Base-by-base conservation (phyloP, 2,888 invertebrate genomes). In the Hylaea fasciaria region DNA sequence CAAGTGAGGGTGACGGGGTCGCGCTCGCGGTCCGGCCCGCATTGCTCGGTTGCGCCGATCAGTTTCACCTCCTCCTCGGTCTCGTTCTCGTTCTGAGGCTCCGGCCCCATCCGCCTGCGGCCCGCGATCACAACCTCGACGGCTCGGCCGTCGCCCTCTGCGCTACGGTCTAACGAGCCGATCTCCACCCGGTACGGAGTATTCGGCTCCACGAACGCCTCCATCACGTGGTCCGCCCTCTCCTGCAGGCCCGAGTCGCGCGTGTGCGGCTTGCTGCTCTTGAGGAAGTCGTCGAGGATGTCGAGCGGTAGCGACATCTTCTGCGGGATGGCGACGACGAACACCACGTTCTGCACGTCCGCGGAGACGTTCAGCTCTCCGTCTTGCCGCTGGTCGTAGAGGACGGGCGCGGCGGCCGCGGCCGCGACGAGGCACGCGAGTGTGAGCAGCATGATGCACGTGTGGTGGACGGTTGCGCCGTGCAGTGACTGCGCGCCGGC, bases 301-400 rank as follows among this genome's bases (percentile, higher is more conserved):
- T 76, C 78, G 17, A 74, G 48, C 1, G 83, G 64, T 9, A 71
- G 50, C 0, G 74, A 65, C 61, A 82, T 49, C 62, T 86, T 87
- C 46, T 82, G 76, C 2, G 94, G 93, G 17, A 94, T 86, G 0
- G 95, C 94, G n/a, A 96, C 81, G 28, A 97, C 82, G 51, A 97
- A 85, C 66, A 96, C 89, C 66, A 96, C 94, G 76, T 97, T 96
- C 68, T 96, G 94, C 10, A 97, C 85, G 79, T 96, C 95, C 0
- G 96, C 95, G 51, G 94, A 93, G 11, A 96, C 93, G 82, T 97
- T 96, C 65, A 93, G 80, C 2, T 95, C 94, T n/a, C 97, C 96
- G 57, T 96, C 95, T 81, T 97, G 96, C 0, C 96, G 93, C 77
- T 96, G 96, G 81, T 97, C 95, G 87, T 94, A 94, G 40, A 76